These are phyloP conservation scores for Anguilla japonica DNA, from an alignment of 2,113 vertebrate species.

Conservation along the genomic window DNA sequence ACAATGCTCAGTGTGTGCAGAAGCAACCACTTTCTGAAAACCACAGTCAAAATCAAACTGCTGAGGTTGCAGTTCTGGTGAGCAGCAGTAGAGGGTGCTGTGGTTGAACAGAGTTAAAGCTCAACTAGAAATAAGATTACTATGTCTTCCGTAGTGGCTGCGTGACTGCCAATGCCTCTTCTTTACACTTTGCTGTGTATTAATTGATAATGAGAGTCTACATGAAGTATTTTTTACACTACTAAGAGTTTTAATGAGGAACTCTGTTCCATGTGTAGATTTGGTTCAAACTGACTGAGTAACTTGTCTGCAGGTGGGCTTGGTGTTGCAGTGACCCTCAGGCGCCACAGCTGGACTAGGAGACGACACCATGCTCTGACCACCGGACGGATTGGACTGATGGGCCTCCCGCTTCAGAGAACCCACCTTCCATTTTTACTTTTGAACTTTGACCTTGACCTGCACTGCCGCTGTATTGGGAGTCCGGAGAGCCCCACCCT, in stretches of 20 bases:
- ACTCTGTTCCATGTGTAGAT: neutral
- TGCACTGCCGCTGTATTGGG: constrained; percentile 70
- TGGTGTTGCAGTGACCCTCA: constrained; percentile 89
- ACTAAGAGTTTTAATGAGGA: neutral
- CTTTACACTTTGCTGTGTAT: neutral
- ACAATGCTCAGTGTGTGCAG: neutral
- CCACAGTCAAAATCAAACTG: neutral
- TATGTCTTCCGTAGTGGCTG: neutral
- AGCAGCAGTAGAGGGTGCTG: neutral
- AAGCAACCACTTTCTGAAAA: neutral
- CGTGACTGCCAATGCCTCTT: neutral
- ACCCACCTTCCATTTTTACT: constrained; percentile 65
- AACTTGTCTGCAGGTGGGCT: constrained; percentile 76
- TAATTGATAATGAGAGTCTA: neutral
- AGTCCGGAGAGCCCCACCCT: constrained; percentile 44
- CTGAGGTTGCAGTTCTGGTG: neutral
- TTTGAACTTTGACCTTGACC: constrained; percentile 70
- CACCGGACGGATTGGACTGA: constrained; percentile 62
- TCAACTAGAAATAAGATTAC: neutral
- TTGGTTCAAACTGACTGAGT: neutral
- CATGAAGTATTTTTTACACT: neutral
- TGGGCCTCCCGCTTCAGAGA: constrained; percentile 65
- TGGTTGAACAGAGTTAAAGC: neutral
- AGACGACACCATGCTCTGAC: constrained; percentile 60
- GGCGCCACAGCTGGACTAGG: constrained; percentile 61